Conservation (phyloP, 2,888 invertebrate species). For the Cinara cedri region DNA sequence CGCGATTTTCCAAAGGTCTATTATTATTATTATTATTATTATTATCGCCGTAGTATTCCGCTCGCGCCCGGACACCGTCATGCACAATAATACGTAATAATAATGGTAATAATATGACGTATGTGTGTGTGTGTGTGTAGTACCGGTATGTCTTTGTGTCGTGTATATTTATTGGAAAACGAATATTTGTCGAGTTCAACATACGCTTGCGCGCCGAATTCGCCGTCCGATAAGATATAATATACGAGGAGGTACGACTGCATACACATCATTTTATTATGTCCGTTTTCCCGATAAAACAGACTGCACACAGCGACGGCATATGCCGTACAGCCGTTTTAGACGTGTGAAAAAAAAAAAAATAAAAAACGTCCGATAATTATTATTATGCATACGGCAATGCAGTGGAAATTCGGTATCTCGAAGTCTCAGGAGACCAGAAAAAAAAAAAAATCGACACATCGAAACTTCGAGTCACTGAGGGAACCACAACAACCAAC, state of each 20-base stretch:
- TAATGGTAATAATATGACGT: conserved; percentile 19
- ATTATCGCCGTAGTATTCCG: too few species aligned
- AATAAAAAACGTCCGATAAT: conserved; percentile 5
- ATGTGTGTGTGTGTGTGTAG: too few species aligned
- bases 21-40: too few species aligned
- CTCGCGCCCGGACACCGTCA: background rate
- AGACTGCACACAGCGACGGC: background rate
- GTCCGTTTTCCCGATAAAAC: conserved; percentile 3
- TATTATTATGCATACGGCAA: background rate
- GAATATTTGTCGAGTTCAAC: conserved; percentile 40
- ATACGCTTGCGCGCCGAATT: conserved; percentile 39
- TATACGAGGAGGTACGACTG: background rate
- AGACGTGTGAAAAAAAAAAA: too few species aligned
- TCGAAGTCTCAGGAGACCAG: too few species aligned
- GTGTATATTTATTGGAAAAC: conserved; percentile 27
- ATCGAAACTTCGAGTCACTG: too few species aligned
- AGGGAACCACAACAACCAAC: too few species aligned
- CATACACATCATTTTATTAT: background rate
- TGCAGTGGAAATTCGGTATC: background rate
- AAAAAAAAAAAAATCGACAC: too few species aligned
- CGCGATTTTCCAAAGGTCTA: conserved; percentile 45
- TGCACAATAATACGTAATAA: conserved; percentile 33
- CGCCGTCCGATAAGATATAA: background rate
- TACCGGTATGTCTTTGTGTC: conserved; percentile 44
- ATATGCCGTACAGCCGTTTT: background rate